A percentile compares a stretch with the other conserved stretches of the same genome.
These are phyloP conservation scores for Gonocerus acuteangulatus DNA, from an alignment of 2,888 invertebrate species.

Conservation along the genomic window DNA sequence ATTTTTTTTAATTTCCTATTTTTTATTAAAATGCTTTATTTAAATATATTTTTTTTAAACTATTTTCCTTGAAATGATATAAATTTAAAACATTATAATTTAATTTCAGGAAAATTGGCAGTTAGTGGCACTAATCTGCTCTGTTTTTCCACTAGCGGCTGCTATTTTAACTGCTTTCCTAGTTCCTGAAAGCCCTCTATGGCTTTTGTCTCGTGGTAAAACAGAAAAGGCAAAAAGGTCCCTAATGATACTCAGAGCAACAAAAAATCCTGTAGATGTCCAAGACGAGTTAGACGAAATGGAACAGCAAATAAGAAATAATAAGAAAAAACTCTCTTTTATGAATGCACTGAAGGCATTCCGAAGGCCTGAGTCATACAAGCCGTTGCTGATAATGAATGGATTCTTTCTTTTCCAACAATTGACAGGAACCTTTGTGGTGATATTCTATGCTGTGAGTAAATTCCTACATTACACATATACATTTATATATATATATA, in stretches of 20 bases:
- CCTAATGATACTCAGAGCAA: slow-evolving; percentile 32
- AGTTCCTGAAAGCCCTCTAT: slow-evolving; percentile 51
- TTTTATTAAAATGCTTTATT: too few relatives aligned
- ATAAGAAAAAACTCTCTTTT: slow-evolving; percentile 18
- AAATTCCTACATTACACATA: neutral
- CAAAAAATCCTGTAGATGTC: slow-evolving; percentile 17
- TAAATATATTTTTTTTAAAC: too few relatives aligned
- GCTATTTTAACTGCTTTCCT: slow-evolving; percentile 43
- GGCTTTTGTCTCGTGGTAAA: slow-evolving; percentile 47
- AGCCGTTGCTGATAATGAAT: slow-evolving; percentile 48
- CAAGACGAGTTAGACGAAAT: slow-evolving; percentile 35
- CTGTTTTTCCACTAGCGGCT: slow-evolving; percentile 43
- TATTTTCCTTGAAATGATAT: too few relatives aligned
- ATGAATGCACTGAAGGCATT: slow-evolving; percentile 30
- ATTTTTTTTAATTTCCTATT: too few relatives aligned
- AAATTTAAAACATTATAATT: too few relatives aligned
- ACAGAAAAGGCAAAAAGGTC: slow-evolving; percentile 44
- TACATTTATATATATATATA: too few relatives aligned
- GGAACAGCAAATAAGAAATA: slow-evolving; percentile 13
- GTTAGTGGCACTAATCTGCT: slow-evolving; percentile 36
- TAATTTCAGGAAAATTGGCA: slow-evolving; percentile 37
- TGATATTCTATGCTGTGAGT: slow-evolving; percentile 50
- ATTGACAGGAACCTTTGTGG: slow-evolving; percentile 50
- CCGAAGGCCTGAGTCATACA: slow-evolving; percentile 42
- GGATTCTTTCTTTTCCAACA: slow-evolving; percentile 53